Percentiles rank a stretch among this genome's conserved stretches.
Conservation (phyloP, 2,797 vertebrate species). For the Gadopsis bispinosus region DNA sequence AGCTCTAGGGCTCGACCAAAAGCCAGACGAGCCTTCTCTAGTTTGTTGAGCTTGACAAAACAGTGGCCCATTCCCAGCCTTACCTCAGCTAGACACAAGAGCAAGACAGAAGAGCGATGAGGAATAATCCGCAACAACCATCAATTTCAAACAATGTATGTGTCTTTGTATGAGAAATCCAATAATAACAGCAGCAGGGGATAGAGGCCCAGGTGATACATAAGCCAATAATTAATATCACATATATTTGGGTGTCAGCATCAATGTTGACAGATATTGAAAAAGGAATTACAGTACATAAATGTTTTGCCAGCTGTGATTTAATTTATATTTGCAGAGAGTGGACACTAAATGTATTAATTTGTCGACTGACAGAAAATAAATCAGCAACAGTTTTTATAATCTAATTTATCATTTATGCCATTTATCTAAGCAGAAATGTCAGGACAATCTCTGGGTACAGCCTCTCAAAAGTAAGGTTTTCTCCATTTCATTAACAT, state of each 20-base stretch:
- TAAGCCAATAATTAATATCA: not conserved
- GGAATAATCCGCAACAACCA: not conserved
- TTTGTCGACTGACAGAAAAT: too few species aligned
- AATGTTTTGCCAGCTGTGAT: not conserved
- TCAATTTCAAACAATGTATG: too few species aligned
- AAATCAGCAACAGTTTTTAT: not conserved
- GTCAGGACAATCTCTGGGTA: not conserved
- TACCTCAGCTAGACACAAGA: constrained; percentile 89
- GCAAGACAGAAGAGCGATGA: constrained; percentile 2
- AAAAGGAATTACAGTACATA: not conserved
- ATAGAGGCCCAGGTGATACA: not conserved
- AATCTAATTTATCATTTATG: not conserved
- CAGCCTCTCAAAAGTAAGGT: not conserved
- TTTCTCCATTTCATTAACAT: not conserved
- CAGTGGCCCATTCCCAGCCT: constrained; percentile 98
- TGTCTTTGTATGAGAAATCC: not conserved
- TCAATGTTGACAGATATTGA: not conserved
- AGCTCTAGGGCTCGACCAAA: constrained; percentile 96
- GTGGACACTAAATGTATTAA: too few species aligned
- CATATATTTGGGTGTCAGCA: not conserved
- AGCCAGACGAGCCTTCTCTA: constrained; percentile 96
- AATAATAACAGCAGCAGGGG: not conserved
- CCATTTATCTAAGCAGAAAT: not conserved
- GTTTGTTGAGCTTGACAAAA: constrained; percentile 97
- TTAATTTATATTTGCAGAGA: too few species aligned